phyloP scores from a whole-genome alignment of 2,113 vertebrate species.

The Arvicanthis niloticus region DNA sequence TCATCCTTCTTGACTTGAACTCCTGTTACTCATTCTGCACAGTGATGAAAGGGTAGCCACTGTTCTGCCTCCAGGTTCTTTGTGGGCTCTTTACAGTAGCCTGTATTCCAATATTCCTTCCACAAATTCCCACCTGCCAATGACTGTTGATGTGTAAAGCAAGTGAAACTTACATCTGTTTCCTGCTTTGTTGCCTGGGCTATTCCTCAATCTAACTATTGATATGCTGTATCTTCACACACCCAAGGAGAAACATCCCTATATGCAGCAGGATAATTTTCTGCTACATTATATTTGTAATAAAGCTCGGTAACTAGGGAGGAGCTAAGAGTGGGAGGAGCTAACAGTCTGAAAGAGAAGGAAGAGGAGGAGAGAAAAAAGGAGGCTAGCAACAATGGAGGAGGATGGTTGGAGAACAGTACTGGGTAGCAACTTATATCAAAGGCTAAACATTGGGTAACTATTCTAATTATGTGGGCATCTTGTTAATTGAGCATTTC shows the following conservation, averaged over 20 bases:
- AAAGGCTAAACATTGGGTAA: too few relatives aligned
- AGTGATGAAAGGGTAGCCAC: background rate
- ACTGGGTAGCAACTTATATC: too few relatives aligned
- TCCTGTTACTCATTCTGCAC: background rate
- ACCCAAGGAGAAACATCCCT: background rate
- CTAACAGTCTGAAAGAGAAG: too few relatives aligned
- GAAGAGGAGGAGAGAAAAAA: too few relatives aligned
- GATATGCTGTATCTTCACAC: background rate
- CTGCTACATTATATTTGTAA: too few relatives aligned
- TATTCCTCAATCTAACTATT: background rate
- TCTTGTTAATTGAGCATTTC: too few relatives aligned
- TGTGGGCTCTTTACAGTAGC: background rate
- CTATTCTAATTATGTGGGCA: too few relatives aligned
- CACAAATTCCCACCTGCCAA: background rate
- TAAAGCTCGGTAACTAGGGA: too few relatives aligned
- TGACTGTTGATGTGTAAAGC: background rate
- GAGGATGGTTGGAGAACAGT: too few relatives aligned
- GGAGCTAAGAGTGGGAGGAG: too few relatives aligned
- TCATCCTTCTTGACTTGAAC: background rate
- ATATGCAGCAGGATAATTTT: too few relatives aligned
- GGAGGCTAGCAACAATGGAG: too few relatives aligned
- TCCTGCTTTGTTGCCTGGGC: background rate
- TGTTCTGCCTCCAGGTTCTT: background rate
- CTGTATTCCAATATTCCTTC: background rate
- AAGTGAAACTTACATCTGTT: background rate